A percentile compares a stretch with the other conserved stretches of the same genome.
Evolutionary conservation across 2,797 vertebrate species (phyloP).

Genomic region (Acropternis orthonyx): DNA sequence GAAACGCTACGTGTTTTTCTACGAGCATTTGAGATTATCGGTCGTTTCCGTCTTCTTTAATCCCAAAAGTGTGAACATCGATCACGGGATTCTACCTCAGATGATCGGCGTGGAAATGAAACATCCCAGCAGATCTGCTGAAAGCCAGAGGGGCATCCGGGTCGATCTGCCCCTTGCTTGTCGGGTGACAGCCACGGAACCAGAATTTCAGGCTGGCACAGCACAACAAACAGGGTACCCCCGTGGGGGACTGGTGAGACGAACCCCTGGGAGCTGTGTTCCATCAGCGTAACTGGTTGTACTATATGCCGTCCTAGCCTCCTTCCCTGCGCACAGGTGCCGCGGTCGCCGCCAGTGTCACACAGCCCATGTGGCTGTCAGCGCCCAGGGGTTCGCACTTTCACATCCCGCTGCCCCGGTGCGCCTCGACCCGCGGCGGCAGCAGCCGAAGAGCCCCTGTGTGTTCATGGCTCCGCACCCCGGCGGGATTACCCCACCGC

Average conservation of each 20-base stretch:
- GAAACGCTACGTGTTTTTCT: background rate
- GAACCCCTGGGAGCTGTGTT: background rate
- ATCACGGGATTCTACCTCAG: slow-evolving; percentile 20
- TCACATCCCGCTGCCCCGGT: background rate
- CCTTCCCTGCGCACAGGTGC: background rate
- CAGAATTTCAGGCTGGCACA: background rate
- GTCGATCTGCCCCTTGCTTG: slow-evolving; percentile 5
- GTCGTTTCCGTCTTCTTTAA: slow-evolving; percentile 32
- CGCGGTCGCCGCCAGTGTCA: background rate
- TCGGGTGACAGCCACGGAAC: background rate
- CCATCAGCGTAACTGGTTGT: background rate
- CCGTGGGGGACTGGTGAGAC: accelerated
- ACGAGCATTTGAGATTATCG: background rate
- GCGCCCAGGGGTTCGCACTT: background rate
- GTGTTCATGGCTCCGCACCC: background rate
- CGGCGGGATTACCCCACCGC: background rate
- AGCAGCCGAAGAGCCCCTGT: accelerated
- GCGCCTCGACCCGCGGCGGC: background rate
- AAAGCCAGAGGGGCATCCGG: slow-evolving; percentile 24
- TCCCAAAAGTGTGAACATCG: background rate
- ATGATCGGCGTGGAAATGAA: slow-evolving; percentile 25
- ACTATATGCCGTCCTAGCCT: background rate
- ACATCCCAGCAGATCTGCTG: slow-evolving; percentile 12
- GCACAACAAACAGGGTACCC: background rate
- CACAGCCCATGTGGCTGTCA: background rate